These are phyloP conservation scores for Andrena cerasifolii DNA, from an alignment of 1,140 invertebrate genomes.

Conservation along the genomic window DNA sequence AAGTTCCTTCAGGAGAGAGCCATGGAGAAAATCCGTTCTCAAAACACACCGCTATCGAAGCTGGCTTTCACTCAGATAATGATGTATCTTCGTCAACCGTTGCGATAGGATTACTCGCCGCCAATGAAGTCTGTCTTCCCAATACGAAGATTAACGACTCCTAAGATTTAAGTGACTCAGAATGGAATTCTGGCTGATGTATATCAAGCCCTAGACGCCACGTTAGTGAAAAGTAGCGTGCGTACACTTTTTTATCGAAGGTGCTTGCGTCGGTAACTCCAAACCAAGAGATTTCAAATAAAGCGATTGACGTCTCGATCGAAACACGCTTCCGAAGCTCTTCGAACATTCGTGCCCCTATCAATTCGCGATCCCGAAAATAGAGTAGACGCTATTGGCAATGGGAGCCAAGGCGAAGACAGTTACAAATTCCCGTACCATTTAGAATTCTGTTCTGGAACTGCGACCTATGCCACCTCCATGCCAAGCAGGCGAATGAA, in stretches of 20 bases:
- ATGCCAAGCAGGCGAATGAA: conserved; percentile 26
- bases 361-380: neutral
- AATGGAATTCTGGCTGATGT: neutral
- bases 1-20: neutral
- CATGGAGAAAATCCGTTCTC: neutral
- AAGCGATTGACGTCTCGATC: no score
- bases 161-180: conserved; percentile 23
- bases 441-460: conserved; percentile 29
- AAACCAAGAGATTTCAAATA: no score
- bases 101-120: conserved; percentile 9
- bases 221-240: no score
- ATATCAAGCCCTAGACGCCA: neutral
- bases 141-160: conserved; percentile 46
- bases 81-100: conserved; percentile 20
- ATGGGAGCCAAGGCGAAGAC: neutral
- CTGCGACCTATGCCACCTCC: conserved; percentile 7
- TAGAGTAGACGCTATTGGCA: conserved; percentile 1
- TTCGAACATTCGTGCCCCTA: neutral
- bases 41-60: neutral
- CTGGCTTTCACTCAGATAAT: conserved; percentile 23
- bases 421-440: neutral
- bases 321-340: neutral
- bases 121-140: neutral
- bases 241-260: no score
- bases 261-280: no score